A percentile compares a stretch with the other conserved stretches of the same genome.
Evolutionary conservation across 2,113 vertebrate genomes (phyloP).

Genomic region (Pardalotus punctatus): DNA sequence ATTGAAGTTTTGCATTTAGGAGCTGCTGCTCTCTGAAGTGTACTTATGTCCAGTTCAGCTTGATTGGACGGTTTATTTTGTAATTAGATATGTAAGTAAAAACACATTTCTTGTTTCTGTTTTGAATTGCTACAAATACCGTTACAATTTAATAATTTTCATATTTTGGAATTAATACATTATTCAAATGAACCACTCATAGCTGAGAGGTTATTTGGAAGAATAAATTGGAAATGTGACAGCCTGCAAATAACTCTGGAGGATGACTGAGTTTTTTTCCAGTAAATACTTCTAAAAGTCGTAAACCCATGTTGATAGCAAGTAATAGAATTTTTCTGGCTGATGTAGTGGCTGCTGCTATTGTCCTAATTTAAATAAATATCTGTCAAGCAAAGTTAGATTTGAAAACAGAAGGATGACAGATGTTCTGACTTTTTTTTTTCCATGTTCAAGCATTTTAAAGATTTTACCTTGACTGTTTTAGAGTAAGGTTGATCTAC

Average conservation of each 20-base stretch:
- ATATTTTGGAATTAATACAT: background rate
- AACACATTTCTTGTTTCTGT: background rate
- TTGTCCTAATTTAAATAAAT: background rate
- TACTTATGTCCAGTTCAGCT: background rate
- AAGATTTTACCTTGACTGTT: background rate
- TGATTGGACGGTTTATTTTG: background rate
- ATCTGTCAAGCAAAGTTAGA: background rate
- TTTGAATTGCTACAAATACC: background rate
- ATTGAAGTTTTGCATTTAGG: background rate
- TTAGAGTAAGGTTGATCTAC: background rate
- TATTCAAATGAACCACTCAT: background rate
- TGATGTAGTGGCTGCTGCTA: background rate
- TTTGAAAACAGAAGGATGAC: background rate
- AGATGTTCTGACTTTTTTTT: background rate
- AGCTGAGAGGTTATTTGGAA: background rate
- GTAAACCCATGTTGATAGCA: background rate
- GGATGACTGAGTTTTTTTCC: background rate
- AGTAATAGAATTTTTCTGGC: background rate
- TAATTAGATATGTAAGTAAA: background rate
- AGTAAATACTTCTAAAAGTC: background rate
- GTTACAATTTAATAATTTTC: background rate
- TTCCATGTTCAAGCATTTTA: background rate
- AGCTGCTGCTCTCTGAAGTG: background rate
- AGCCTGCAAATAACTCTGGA: background rate
- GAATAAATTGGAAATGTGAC: background rate